Percentiles rank a stretch among this genome's conserved stretches.
Evolutionary conservation across 1,140 invertebrate species (phyloP).

Genomic region (fruit fly (Drosophila melanogaster)): Release_6_plus_ISO1_MT NT_033779.5:3157501-3158000

Average conservation of each 20-base stretch:
- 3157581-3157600: conserved; percentile 79
- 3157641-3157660: conserved; percentile 80
- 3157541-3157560: conserved; percentile 82
- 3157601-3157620: conserved; percentile 27
- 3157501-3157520: conserved; percentile 49
- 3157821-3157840: conserved; percentile 10
- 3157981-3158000: background rate
- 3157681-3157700: conserved; percentile 36
- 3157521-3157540: conserved; percentile 20
- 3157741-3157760: conserved; percentile 29
- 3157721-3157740: conserved; percentile 39
- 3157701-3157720: conserved; percentile 27
- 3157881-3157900: conserved; percentile 3
- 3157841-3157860: conserved; percentile 8
- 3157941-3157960: background rate
- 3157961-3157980: too few relatives aligned
- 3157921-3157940: conserved; percentile 6
- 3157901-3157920: background rate
- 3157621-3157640: conserved; percentile 34
- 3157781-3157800: conserved; percentile 43
- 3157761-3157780: conserved; percentile 45
- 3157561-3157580: conserved; percentile 76
- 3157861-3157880: conserved; percentile 21
- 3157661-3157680: conserved; percentile 64
- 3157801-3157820: conserved; percentile 17